Conservation (phyloP, 53 echinoderm and acorn worm genomes). For the Paracentrotus lividus region DNA sequence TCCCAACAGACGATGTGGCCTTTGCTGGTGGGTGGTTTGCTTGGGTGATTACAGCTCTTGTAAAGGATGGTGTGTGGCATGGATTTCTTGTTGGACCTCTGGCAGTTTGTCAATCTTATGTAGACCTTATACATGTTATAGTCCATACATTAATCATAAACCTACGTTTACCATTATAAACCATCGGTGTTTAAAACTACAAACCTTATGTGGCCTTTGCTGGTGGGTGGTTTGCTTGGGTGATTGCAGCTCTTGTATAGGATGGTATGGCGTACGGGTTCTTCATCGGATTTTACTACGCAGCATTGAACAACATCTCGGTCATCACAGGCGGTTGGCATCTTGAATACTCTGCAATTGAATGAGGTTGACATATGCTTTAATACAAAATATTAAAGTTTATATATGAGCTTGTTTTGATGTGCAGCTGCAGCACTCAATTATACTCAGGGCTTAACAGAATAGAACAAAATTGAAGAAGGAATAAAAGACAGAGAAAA, state of each 20-base stretch:
- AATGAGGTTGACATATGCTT: not conserved
- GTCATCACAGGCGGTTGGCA: slow-evolving; percentile 94
- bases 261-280: slow-evolving; percentile 90
- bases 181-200: slow-evolving; percentile 3
- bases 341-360: slow-evolving; percentile 87
- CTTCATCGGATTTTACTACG: slow-evolving; percentile 88
- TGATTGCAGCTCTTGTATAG: slow-evolving; percentile 97
- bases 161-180: not conserved
- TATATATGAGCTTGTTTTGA: too few relatives aligned
- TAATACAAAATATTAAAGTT: too few relatives aligned
- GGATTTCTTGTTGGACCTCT: slow-evolving; percentile 89
- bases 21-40: slow-evolving; percentile 84
- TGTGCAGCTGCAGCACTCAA: too few relatives aligned
- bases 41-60: slow-evolving; percentile 93
- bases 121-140: slow-evolving; percentile 47
- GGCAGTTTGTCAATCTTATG: not conserved
- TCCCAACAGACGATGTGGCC: too few relatives aligned
- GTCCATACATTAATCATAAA: not conserved
- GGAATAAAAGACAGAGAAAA: too few relatives aligned
- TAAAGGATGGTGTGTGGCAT: slow-evolving; percentile 59
- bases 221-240: slow-evolving; percentile 93
- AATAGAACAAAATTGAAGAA: too few relatives aligned
- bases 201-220: slow-evolving; percentile 87
- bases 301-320: slow-evolving; percentile 94
- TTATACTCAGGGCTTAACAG: too few relatives aligned